Evolutionary conservation across 1,140 invertebrate species (phyloP).

Genomic region (Copidosoma floridanum): DNA sequence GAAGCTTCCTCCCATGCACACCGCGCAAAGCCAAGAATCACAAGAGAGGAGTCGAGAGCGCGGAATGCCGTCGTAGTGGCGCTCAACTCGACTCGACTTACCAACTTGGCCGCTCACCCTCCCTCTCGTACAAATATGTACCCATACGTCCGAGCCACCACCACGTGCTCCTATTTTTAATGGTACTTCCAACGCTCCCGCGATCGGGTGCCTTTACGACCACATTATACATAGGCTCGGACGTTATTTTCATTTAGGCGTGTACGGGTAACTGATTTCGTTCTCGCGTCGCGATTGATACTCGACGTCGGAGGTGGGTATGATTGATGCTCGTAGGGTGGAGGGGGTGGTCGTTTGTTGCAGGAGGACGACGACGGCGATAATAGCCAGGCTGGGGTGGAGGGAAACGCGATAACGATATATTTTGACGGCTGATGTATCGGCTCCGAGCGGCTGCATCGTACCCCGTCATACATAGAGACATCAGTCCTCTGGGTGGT

Average conservation of each 20-base stretch:
- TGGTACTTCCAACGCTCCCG: too few relatives aligned
- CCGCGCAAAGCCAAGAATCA: constrained; percentile 18
- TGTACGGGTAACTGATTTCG: too few relatives aligned
- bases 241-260: too few relatives aligned
- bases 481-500: constrained; percentile 15
- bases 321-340: constrained; percentile 27
- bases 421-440: constrained; percentile 17
- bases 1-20: not conserved
- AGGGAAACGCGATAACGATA: constrained; percentile 16
- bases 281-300: constrained; percentile 7
- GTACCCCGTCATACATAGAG: too few relatives aligned
- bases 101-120: too few relatives aligned
- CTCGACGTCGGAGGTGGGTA: not conserved
- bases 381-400: not conserved
- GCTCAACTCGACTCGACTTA: constrained; percentile 52
- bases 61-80: constrained; percentile 57
- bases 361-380: not conserved
- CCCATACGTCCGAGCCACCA: constrained; percentile 39
- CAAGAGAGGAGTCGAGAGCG: too few relatives aligned
- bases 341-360: not conserved
- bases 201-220: too few relatives aligned
- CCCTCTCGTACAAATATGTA: too few relatives aligned
- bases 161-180: constrained; percentile 39
- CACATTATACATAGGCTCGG: too few relatives aligned
- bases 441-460: not conserved